These are phyloP conservation scores for Synergus laeviventris DNA, from an alignment of 2,888 invertebrate genomes.

Conservation along the genomic window DNA sequence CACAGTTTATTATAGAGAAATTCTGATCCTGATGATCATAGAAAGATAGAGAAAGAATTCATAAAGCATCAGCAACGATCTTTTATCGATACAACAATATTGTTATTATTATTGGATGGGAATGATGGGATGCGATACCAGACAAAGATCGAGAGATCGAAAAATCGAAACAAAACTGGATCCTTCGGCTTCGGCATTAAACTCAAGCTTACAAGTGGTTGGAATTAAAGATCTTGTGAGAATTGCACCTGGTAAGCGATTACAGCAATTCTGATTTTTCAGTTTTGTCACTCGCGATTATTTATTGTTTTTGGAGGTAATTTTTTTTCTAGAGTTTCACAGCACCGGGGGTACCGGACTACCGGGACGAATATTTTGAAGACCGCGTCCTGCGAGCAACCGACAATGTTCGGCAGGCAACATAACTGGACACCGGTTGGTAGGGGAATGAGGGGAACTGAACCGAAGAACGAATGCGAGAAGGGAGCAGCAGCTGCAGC, in stretches of 20 bases:
- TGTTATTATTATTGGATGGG: too few species aligned
- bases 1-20: not conserved
- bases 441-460: slow-evolving; percentile 75
- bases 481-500: slow-evolving; percentile 53
- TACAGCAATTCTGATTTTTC: not conserved
- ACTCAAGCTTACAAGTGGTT: not conserved
- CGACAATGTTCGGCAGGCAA: slow-evolving; percentile 68
- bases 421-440: slow-evolving; percentile 75
- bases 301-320: not conserved
- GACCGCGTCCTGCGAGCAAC: slow-evolving; percentile 54
- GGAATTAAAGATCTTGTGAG: too few species aligned
- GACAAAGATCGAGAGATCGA: too few species aligned
- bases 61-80: too few species aligned
- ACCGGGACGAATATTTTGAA: slow-evolving; percentile 14
- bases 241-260: not conserved
- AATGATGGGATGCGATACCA: too few species aligned
- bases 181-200: not conserved
- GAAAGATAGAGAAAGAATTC: too few species aligned
- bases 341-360: too few species aligned
- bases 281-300: not conserved
- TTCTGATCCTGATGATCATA: too few species aligned
- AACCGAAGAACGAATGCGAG: slow-evolving; percentile 61
- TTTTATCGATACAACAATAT: too few species aligned
- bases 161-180: not conserved
- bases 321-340: not conserved